Base-by-base conservation (phyloP, 53 echinoderm and acorn worm genomes). In the Holothuria scabra region DNA sequence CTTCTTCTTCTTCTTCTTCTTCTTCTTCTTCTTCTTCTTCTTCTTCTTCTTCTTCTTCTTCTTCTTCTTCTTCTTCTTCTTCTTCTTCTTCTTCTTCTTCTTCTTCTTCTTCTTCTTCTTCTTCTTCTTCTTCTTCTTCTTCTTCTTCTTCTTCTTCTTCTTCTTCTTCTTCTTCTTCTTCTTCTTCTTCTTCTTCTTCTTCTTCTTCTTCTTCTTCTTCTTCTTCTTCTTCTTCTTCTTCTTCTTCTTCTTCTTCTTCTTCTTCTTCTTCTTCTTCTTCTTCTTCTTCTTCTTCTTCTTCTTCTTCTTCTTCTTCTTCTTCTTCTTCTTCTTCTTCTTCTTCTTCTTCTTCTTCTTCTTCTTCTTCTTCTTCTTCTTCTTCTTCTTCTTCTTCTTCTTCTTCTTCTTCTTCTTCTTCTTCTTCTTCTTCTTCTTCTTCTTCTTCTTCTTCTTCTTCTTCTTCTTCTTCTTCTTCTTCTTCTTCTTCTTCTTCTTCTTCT, bases 391-490 rank as follows among this genome's bases (percentile, higher is more conserved):
- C n/a, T 72, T 26, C 35, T 72, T 10, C 35, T 72, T 12, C 35
- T 72, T 12, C 35, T 72, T 26, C 35, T 72, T 26, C 31, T 72
- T 26, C 35, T 72, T 13, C 35, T 72, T 26, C 35, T 32, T 26
- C 35, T 72, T 26, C 35, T 72, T 26, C 35, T 32, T 26, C 35
- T 72, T 26, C 76, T 75, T 38, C 76, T 75, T 38, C 76, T 75
- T 38, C 76, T 75, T 38, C 76, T 75, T 38, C 76, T 75, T 38
- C 76, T 72, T 12, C 35, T 72, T 26, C 35, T 72, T 26, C 74
- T 32, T 26, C 74, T 72, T 26, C 74, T 72, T 26, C 74, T 72
- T 26, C 74, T 72, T 26, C 74, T 72, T 26, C 74, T 72, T 26
- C 74, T 28, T 26, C 74, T 72, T 26, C 38, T 72, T 26, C n/a